These are phyloP conservation scores for Tuta absoluta DNA, from an alignment of 2,888 invertebrate genomes.

Conservation along the genomic window DNA sequence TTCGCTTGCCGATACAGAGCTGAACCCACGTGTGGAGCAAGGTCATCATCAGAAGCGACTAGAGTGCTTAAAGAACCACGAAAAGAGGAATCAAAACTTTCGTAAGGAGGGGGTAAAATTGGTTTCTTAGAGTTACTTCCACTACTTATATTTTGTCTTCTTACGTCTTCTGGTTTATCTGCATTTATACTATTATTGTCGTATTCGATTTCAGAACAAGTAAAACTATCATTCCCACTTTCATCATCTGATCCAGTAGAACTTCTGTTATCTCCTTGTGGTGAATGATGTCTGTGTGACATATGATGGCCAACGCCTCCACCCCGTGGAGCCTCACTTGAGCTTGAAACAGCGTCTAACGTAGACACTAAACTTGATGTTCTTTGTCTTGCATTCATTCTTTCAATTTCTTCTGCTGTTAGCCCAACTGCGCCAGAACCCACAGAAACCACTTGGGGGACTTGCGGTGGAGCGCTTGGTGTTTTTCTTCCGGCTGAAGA, in stretches of 20 bases:
- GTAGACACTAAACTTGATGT: conserved; percentile 96
- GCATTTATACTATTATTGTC: conserved; percentile 93
- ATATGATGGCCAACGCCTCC: conserved; percentile 85
- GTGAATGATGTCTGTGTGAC: conserved; percentile 87
- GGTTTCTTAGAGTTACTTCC: conserved; percentile 82
- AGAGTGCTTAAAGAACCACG: conserved; percentile 95
- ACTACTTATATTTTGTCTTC: conserved; percentile 80
- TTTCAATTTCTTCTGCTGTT: conserved; percentile 95
- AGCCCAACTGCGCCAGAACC: conserved; percentile 88
- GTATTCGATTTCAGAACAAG: conserved; percentile 98
- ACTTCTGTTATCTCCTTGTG: conserved; percentile 87
- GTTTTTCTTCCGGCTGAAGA: conserved; percentile 90
- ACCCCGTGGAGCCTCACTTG: conserved; percentile 89
- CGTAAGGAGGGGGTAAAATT: conserved; percentile 89
- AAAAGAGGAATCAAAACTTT: conserved; percentile 96
- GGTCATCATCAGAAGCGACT: conserved; percentile 95
- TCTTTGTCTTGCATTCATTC: conserved; percentile 92
- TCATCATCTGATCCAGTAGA: conserved; percentile 93
- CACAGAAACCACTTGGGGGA: conserved; percentile 85
- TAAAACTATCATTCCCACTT: conserved; percentile 97
- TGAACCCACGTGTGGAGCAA: conserved; percentile 90
- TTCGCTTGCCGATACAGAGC: conserved; percentile 89
- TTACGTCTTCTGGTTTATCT: conserved; percentile 86
- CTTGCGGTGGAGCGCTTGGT: conserved; percentile 84
- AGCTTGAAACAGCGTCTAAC: conserved; percentile 96